Conservation (phyloP, 2,113 vertebrate genomes). For the Jacana jacana region DNA sequence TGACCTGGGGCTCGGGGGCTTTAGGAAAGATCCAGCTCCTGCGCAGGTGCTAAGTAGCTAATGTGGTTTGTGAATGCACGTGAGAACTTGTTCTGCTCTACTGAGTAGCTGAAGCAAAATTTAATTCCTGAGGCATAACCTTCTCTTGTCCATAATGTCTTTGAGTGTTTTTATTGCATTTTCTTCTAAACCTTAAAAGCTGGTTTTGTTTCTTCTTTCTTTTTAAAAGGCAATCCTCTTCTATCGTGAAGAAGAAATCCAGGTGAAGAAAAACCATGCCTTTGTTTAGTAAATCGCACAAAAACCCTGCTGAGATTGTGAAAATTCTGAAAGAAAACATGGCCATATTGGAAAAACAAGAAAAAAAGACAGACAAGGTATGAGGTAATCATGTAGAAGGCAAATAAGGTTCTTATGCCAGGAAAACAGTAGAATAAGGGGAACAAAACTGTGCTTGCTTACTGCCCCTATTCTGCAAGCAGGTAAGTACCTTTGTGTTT, state of each 20-base stretch:
- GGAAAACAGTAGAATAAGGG: not conserved
- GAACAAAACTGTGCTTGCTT: not conserved
- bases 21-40: not conserved
- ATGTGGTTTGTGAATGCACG: not conserved
- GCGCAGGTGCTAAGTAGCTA: not conserved
- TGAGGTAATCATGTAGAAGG: constrained; percentile 16
- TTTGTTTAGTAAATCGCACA: constrained; percentile 96
- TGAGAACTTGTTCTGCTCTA: not conserved
- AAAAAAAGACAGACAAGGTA: constrained; percentile 98
- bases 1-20: not conserved
- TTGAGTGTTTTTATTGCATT: not conserved
- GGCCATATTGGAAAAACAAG: constrained; percentile 92
- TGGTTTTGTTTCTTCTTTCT: constrained; percentile 23
- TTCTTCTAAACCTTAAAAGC: not conserved
- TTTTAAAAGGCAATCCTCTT: constrained; percentile 62
- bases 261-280: constrained; percentile 81
- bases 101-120: not conserved
- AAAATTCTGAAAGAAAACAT: constrained; percentile 92
- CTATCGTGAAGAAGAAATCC: constrained; percentile 59
- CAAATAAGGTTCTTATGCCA: not conserved
- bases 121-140: not conserved
- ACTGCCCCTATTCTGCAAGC: not conserved
- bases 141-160: not conserved
- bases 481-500: not conserved
- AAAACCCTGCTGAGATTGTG: constrained; percentile 94